Conservation (phyloP, 2,888 invertebrate species). For the Steinernema scapterisci region DNA sequence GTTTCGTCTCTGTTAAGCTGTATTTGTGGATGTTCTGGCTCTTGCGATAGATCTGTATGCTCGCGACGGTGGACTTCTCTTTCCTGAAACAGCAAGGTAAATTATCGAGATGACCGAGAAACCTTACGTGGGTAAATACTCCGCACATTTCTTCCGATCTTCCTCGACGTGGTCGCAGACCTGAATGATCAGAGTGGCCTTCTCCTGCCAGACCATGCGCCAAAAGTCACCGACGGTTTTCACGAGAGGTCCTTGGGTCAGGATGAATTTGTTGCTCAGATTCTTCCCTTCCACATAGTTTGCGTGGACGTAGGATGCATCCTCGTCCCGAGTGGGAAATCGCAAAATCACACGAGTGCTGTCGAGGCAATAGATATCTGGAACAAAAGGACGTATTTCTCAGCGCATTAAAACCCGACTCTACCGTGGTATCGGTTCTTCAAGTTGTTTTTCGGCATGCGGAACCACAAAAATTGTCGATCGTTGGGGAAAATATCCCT, state of each 20-base stretch:
- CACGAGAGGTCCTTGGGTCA: constrained; percentile 28
- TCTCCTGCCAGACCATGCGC: constrained; percentile 34
- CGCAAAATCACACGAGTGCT: constrained; percentile 13
- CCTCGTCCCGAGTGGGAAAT: background rate
- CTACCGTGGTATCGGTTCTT: constrained; percentile 10
- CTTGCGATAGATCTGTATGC: background rate
- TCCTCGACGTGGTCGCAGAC: constrained; percentile 33
- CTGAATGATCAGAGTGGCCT: constrained; percentile 31
- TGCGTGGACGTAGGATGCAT: constrained; percentile 32
- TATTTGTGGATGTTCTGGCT: background rate
- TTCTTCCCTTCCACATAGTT: constrained; percentile 23
- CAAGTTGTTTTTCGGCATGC: background rate
- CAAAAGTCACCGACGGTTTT: constrained; percentile 32
- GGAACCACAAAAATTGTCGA: background rate
- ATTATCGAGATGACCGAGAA: background rate
- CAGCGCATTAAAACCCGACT: too few species aligned
- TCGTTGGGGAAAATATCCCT: background rate
- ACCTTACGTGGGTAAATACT: constrained; percentile 26
- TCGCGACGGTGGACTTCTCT: background rate
- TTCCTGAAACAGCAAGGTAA: background rate
- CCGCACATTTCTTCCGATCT: constrained; percentile 35
- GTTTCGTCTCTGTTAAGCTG: background rate
- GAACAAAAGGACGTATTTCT: too few species aligned
- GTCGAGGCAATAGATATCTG: constrained; percentile 34
- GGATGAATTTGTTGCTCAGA: constrained; percentile 16